Evolutionary conservation across 2,113 vertebrate species (phyloP).

Genomic region (Neogobius melanostomus): DNA sequence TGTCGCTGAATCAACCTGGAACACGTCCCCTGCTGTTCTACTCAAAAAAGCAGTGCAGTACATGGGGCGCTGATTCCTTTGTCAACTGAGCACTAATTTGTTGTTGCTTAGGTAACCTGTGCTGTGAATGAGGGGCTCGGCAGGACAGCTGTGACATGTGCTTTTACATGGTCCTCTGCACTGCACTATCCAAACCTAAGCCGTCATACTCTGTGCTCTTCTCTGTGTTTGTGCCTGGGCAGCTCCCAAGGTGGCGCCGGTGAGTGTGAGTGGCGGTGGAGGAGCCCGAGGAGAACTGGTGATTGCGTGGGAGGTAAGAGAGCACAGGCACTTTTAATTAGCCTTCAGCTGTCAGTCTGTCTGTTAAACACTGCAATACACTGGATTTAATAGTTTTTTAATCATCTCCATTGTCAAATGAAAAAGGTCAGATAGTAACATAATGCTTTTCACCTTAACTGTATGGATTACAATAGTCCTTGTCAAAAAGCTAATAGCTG

Average conservation of each 20-base stretch:
- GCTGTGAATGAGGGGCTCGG: slow-evolving; percentile 27
- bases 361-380: not conserved
- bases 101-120: slow-evolving; percentile 25
- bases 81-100: slow-evolving; percentile 34
- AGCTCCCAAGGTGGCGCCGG: slow-evolving; percentile 83
- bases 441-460: not conserved
- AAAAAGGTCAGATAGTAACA: not conserved
- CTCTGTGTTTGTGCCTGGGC: slow-evolving; percentile 48
- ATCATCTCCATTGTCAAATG: not conserved
- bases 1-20: slow-evolving; percentile 49
- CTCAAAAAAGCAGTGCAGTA: slow-evolving; percentile 10
- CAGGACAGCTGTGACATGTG: slow-evolving; percentile 8
- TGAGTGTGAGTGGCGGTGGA: slow-evolving; percentile 81
- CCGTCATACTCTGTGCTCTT: not conserved
- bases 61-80: slow-evolving; percentile 15
- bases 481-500: not conserved
- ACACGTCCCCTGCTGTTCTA: slow-evolving; percentile 41
- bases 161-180: slow-evolving; percentile 15
- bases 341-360: not conserved
- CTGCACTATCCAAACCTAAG: slow-evolving; percentile 2
- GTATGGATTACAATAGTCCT: not conserved
- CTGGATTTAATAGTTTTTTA: not conserved
- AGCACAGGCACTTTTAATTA: not conserved
- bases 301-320: slow-evolving; percentile 88
- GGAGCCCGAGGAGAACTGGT: slow-evolving; percentile 85